Conservation (phyloP, 1,140 invertebrate genomes). For the Oreohelix idahoensis region DNA sequence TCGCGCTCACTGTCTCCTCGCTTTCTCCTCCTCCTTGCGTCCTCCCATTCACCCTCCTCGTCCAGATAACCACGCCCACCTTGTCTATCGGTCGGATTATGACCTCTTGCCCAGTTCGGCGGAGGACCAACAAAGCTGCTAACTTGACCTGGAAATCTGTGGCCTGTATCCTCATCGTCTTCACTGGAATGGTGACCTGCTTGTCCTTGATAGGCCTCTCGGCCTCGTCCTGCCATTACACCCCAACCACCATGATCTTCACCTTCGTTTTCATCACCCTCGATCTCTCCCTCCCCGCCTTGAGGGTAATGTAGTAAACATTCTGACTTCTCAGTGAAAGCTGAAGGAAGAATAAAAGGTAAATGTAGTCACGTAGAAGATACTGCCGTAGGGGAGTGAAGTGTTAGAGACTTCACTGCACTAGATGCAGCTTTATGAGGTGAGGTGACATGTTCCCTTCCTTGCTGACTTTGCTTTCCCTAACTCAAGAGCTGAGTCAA, state of each 20-base stretch:
- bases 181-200: neutral
- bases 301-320: neutral
- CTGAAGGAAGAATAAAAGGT: neutral
- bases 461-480: no score
- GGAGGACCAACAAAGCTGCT: neutral
- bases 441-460: no score
- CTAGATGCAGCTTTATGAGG: no score
- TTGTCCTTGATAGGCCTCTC: neutral
- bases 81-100: neutral
- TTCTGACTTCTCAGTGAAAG: neutral
- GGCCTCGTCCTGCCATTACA: neutral
- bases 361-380: no score
- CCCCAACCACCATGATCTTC: neutral
- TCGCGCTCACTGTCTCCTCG: neutral
- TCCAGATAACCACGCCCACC: neutral
- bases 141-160: neutral
- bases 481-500: no score
- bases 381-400: no score
- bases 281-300: neutral
- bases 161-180: neutral
- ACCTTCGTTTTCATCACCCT: neutral
- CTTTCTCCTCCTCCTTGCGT: conserved; percentile 23
- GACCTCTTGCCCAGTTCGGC: neutral
- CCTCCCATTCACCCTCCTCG: conserved; percentile 33
- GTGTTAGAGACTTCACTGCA: no score